Base-by-base conservation (phyloP, 2,888 invertebrate species). In the Meghimatium bilineatum region DNA sequence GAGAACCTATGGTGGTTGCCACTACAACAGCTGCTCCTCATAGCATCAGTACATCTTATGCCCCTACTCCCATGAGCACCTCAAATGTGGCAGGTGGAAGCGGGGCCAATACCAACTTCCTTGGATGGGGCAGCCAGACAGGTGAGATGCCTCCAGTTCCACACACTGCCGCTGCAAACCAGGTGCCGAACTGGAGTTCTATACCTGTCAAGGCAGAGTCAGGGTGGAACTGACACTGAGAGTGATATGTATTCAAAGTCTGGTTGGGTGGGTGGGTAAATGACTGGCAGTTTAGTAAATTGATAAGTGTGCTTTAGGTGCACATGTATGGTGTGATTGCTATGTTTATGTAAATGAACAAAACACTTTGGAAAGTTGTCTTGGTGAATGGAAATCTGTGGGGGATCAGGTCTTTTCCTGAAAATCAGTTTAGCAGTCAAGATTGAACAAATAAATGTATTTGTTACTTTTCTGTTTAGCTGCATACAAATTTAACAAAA, bases 81-180 rank as follows among this genome's bases (percentile, higher is more conserved):
- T 75, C 76, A 38, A 84, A 84, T 44, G 84, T 84, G 60, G 80
- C 84, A 26, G 76, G 74, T 5, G 80, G 72, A 1, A 75, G 63
- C 26, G 71, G 60, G 32, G 56, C 80, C 38, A 84, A 80, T 80
- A 84, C 76, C 76, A 84, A 75, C 52, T 84, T 84, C 38, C 67
- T 84, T n/a, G 84, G 80, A 14, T 84, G 84, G 84, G 84, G 84
- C 29, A 80, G 76, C 32, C 84, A 84, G 80, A 75, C 84, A 0
- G 75, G 80, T 32, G 84, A 84, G 60, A 84, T 84, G 84, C 84
- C 80, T n/a, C 80, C 84, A 12, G 84, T 44, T 10, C 84, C 84
- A 6, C 84, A 80, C 49, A 80, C 80, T 26, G 84, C 76, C 36
- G 80, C 84, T 38, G 76, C 84, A 49, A 84, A 80, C 32, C 80